Evolutionary conservation across 2,888 invertebrate species (phyloP), one percentile per base, ranked within the genome.

Genomic region (Nesidiocoris tenuis): DNA sequence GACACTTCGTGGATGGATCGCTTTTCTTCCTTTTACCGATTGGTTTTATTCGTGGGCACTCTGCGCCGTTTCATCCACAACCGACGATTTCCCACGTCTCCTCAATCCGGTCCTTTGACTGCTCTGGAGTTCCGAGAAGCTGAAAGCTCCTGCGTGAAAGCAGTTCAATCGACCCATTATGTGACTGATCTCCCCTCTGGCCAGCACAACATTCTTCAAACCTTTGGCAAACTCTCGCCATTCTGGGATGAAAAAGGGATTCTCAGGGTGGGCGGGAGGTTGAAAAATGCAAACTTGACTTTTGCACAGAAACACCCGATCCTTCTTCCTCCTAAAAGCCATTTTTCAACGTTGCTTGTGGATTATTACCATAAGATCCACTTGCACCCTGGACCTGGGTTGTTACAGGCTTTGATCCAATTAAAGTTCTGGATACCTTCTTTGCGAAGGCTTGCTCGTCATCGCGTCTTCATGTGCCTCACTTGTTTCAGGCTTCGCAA

Each of bases 341-440:
- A 72, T 19, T 65, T 74, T 21, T 7, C 76, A 12, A 23, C 24
- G 64, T 55, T 79, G 21, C 55, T 67, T 2, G 61, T 71, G 54
- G 39, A 77, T 2, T 23, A 76, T 21, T 61, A 76, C n/a, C 78
- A 79, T 57, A 7, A 12, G 18, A 75, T 70, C 1, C 18, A 64
- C n/a, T 25, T 75, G 5, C 77, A 78, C 61, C 66, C 72, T 12
- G 61, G 59, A 3, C 66, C 57, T n/a, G 57, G 39, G 12, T 22
- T 66, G 12, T 22, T 72, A 0, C 72, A 63, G n/a, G 39, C 64
- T 7, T 25, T 61, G 16, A 39, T 66, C 1, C 61, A 67, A 54
- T 2, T 18, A 16, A 5, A 19, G 18, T 67, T 67, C 54, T 67
- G 67, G 67, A 54, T 67, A 18, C 67, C 55, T 3, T 39, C 67